phyloP scores from a whole-genome alignment of 2,797 vertebrate genomes.

The Sternarchorhynchus goeldii region DNA sequence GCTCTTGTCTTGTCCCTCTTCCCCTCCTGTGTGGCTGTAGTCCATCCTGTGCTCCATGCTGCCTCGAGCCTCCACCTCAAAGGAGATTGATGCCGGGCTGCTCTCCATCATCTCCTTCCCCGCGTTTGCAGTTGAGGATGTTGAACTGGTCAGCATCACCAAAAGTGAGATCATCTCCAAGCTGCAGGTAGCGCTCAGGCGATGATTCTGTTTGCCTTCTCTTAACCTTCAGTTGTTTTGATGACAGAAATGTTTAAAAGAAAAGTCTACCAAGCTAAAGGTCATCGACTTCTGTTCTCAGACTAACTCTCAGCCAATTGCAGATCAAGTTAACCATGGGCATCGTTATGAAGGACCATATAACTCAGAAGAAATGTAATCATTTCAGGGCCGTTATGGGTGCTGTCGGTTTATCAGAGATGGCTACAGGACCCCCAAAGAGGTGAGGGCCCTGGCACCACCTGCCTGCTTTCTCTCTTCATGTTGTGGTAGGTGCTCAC shows the following conservation, averaged over 20 bases:
- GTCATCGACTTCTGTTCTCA: conserved; percentile 13
- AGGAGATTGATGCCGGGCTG: conserved; percentile 98
- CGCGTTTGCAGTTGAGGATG: conserved; percentile 94
- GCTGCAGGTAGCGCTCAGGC: conserved; percentile 81
- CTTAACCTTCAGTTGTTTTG: neutral
- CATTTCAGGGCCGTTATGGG: conserved; percentile 89
- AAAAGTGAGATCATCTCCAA: conserved; percentile 96
- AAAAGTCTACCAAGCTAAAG: neutral
- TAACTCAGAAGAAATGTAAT: conserved; percentile 3
- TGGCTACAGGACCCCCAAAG: conserved; percentile 95
- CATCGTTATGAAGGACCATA: neutral
- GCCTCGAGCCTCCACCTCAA: conserved; percentile 94
- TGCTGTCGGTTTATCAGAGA: conserved; percentile 97
- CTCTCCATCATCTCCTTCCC: conserved; percentile 97
- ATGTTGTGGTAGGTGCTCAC: neutral
- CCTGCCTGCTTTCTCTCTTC: neutral
- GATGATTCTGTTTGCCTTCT: neutral
- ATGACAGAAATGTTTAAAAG: too few relatives aligned
- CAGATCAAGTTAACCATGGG: neutral
- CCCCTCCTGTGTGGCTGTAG: conserved; percentile 68
- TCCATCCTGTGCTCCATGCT: conserved; percentile 98
- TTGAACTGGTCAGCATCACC: conserved; percentile 89
- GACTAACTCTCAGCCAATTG: neutral
- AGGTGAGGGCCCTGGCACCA: conserved; percentile 72
- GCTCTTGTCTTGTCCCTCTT: neutral